A percentile compares a stretch with the other conserved stretches of the same genome.
Evolutionary conservation across 2,113 vertebrate genomes (phyloP).

Genomic region (Chascanopsetta lugubris): DNA sequence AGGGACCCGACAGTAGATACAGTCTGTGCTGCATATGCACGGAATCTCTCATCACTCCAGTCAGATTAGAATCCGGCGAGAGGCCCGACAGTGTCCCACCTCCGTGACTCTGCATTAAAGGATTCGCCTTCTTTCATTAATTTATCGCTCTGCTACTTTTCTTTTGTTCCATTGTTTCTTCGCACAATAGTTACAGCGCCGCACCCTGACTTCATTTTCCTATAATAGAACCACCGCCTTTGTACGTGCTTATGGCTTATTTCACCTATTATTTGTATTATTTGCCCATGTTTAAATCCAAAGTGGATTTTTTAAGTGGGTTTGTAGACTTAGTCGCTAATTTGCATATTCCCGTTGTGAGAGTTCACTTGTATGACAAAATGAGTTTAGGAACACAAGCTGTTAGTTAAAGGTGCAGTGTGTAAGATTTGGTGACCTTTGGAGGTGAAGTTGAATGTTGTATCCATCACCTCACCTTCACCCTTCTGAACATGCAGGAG

Average conservation of each 20-base stretch:
- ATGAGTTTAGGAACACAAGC: not conserved
- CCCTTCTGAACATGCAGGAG: too few species aligned
- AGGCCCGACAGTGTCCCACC: not conserved
- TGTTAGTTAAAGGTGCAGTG: not conserved
- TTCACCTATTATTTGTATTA: not conserved
- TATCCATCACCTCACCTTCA: too few species aligned
- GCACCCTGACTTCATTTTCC: not conserved
- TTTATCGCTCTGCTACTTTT: not conserved
- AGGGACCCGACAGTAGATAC: not conserved
- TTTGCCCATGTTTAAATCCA: not conserved
- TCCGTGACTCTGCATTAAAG: not conserved
- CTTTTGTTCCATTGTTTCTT: not conserved
- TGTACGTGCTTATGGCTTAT: not conserved
- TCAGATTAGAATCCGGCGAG: not conserved
- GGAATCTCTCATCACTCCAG: not conserved
- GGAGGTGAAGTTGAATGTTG: too few species aligned
- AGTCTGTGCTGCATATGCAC: not conserved
- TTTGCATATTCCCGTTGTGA: not conserved
- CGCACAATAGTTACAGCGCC: not conserved
- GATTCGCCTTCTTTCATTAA: not conserved
- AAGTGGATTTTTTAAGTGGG: conserved; percentile 1
- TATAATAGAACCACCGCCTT: not conserved
- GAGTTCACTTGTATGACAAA: not conserved
- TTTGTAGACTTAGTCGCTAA: not conserved
- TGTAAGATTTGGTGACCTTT: too few species aligned